Percentiles rank a stretch among this genome's conserved stretches.
Evolutionary conservation across 2,888 invertebrate genomes (phyloP).

Genomic region (Spodoptera exigua): DNA sequence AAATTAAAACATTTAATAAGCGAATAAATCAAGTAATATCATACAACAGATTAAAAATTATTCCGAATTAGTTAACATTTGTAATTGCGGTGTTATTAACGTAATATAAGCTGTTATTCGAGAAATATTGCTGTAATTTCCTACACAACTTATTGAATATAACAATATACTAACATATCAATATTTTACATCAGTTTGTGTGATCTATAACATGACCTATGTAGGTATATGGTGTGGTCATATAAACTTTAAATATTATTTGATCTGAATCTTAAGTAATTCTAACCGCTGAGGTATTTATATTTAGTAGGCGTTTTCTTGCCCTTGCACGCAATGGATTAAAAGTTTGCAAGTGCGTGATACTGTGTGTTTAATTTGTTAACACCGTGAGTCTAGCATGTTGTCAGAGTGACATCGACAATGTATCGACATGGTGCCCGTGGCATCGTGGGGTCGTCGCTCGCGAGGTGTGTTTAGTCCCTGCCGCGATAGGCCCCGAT

Average conservation of each 20-base stretch:
- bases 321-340: too few species aligned
- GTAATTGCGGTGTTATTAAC: slow-evolving; percentile 17
- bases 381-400: slow-evolving; percentile 23
- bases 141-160: too few species aligned
- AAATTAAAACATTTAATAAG: slow-evolving; percentile 33
- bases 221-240: too few species aligned
- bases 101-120: neutral
- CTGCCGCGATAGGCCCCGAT: slow-evolving; percentile 72
- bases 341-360: neutral
- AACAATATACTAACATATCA: too few species aligned
- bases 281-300: too few species aligned
- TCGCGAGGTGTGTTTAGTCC: slow-evolving; percentile 29
- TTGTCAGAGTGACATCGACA: slow-evolving; percentile 13
- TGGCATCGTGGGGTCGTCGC: slow-evolving; percentile 18
- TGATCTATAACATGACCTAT: too few species aligned
- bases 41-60: slow-evolving; percentile 17
- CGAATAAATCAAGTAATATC: slow-evolving; percentile 12
- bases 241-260: too few species aligned
- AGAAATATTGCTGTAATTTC: neutral
- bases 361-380: neutral
- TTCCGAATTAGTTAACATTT: slow-evolving; percentile 7
- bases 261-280: too few species aligned
- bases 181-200: too few species aligned
- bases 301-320: too few species aligned
- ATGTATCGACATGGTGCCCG: slow-evolving; percentile 10